Evolutionary conservation across 2,888 invertebrate species (phyloP), one percentile per base, ranked within the genome.

Genomic region (Idaea aversata): DNA sequence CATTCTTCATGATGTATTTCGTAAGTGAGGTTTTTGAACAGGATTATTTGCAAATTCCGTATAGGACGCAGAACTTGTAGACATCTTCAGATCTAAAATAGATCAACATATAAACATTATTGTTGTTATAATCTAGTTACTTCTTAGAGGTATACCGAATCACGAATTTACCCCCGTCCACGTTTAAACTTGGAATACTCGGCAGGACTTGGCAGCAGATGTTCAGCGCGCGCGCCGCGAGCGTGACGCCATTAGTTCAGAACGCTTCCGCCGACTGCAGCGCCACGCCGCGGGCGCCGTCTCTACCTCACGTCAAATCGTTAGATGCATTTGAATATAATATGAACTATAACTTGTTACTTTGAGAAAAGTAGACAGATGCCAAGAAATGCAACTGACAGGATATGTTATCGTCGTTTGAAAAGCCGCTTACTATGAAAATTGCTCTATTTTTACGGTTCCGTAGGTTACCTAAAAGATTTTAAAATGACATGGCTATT

Each of bases 221-320:
- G 67, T 67, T 65, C 16, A 70, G 76, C 74, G 75, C 70, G 66
- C 70, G 69, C 72, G 72, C 73, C 70, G 72, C 65, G 63, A 69
- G 78, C 85, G 83, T 86, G 85, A 84, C 83, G 78, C 73, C 78
- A 84, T 86, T 86, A 85, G 83, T 82, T 80, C 81, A 77, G 73
- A 72, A 72, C 72, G 70, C 70, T 70, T 82, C 86, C 82, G 80
- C 82, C 76, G 77, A 79, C 65, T 69, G 77, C 75, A 73, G 72
- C 74, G 79, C 76, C 77, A 72, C 35, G 77, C 81, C 79, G 73
- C 73, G 68, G 80, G 79, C 76, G 64, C 66, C 72, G 64, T 66
- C 64, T 71, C 68, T 67, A 63, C 66, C 65, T 63, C 68, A 69
- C 66, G 69, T 59, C 59, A 61, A 67, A 61, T 70, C 58, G 64